These are phyloP conservation scores for Aplocera efformata DNA, from an alignment of 2,888 invertebrate species.

Conservation along the genomic window DNA sequence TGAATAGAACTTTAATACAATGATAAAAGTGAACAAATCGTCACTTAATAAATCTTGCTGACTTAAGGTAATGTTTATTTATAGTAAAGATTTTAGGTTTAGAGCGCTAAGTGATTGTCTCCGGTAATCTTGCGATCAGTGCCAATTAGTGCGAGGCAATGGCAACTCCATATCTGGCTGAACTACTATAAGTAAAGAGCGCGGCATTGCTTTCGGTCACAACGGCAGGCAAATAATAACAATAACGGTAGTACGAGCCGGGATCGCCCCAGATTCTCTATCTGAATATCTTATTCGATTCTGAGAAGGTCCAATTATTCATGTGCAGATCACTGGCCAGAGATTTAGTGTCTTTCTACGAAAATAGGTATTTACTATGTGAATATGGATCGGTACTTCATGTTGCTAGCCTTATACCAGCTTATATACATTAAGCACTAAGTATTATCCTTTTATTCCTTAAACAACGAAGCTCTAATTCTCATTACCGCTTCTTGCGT, in stretches of 20 bases:
- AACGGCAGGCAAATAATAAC: slow-evolving; percentile 44
- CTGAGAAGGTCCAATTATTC: slow-evolving; percentile 24
- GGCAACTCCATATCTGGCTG: slow-evolving; percentile 22
- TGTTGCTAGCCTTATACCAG: no score
- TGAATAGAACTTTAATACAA: slow-evolving; percentile 27
- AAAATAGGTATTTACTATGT: no score
- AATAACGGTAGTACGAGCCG: slow-evolving; percentile 42
- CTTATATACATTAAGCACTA: no score
- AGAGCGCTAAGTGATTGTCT: slow-evolving; percentile 22
- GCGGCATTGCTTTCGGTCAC: slow-evolving; percentile 21
- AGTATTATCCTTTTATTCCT: no score
- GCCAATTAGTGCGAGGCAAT: slow-evolving; percentile 29
- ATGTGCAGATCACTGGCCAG: slow-evolving; percentile 15
- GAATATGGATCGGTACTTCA: no score
- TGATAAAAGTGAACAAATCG: slow-evolving; percentile 24
- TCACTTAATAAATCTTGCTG: slow-evolving; percentile 23
- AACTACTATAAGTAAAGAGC: slow-evolving; percentile 7
- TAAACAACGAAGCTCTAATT: no score
- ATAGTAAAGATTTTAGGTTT: slow-evolving; percentile 14
- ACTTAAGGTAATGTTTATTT: slow-evolving; percentile 10
- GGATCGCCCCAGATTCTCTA: slow-evolving; percentile 43
- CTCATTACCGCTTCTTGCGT: no score
- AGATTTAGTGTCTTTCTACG: slow-evolving; percentile 2
- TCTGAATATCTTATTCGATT: slow-evolving; percentile 39
- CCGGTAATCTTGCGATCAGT: slow-evolving; percentile 25